These are phyloP conservation scores for Cynocephalus volans DNA, from an alignment of 2,113 vertebrate genomes.

Conservation along the genomic window DNA sequence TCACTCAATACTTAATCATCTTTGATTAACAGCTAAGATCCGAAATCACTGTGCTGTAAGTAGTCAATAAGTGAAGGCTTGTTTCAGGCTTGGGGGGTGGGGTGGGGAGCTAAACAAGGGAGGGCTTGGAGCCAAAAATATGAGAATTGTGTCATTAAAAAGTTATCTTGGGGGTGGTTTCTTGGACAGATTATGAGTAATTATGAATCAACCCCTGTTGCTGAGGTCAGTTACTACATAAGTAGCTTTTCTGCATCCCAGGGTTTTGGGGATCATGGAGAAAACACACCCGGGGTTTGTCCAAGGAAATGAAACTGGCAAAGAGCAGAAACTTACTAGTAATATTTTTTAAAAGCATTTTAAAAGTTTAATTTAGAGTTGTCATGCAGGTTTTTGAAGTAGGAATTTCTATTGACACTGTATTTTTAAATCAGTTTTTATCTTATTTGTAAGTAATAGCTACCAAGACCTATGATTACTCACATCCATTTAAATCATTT, in stretches of 20 bases:
- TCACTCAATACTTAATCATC: conserved; percentile 1
- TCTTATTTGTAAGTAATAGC: background rate
- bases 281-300: background rate
- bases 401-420: background rate
- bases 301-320: background rate
- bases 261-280: accelerated
- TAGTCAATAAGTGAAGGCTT: conserved; percentile 77
- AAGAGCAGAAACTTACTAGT: background rate
- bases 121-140: background rate
- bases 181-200: background rate
- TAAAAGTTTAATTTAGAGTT: background rate
- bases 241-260: background rate
- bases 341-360: background rate
- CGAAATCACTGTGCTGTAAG: conserved; percentile 74
- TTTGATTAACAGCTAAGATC: conserved; percentile 72
- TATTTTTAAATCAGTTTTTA: background rate
- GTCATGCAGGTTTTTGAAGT: background rate
- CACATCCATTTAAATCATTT: background rate
- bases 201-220: background rate
- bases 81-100: conserved; percentile 50
- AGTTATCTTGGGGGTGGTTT: background rate
- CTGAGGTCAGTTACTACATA: background rate
- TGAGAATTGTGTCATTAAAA: background rate
- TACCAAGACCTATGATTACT: background rate
- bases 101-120: too few relatives aligned